These are phyloP conservation scores for Sebastes itinus DNA, from an alignment of 2,797 vertebrate species.

Conservation along the genomic window DNA sequence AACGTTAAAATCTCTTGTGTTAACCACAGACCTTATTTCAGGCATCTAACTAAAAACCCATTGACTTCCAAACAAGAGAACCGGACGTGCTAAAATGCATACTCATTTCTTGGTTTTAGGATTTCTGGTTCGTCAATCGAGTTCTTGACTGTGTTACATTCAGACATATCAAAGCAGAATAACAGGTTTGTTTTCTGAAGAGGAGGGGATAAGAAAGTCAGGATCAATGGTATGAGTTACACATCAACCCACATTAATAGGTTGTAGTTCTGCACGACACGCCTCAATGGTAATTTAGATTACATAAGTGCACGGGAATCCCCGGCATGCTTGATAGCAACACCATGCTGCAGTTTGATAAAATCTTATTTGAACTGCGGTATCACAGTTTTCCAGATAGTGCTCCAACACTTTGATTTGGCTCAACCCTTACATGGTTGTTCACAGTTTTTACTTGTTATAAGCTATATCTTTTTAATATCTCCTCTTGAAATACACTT, in stretches of 20 bases:
- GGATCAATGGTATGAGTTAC: not conserved
- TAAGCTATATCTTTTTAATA: not conserved
- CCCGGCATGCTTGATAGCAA: not conserved
- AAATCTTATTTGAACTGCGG: not conserved
- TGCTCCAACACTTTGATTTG: not conserved
- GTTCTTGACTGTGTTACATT: too few species aligned
- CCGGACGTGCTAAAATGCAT: too few species aligned
- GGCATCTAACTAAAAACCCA: rapidly evolving
- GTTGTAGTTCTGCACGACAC: not conserved
- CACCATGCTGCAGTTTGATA: not conserved
- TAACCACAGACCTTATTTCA: too few species aligned
- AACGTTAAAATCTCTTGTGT: too few species aligned
- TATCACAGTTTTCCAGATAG: not conserved
- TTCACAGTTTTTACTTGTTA: not conserved
- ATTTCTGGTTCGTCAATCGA: too few species aligned
- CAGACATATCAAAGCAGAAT: not conserved
- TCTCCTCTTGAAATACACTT: not conserved
- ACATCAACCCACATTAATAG: rapidly evolving
- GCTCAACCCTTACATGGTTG: not conserved
- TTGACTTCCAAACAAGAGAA: rapidly evolving
- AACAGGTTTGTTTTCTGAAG: not conserved
- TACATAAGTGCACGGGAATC: not conserved
- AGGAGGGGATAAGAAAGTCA: too few species aligned
- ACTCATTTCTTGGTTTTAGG: too few species aligned
- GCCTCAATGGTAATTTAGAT: not conserved